A percentile compares a stretch with the other conserved stretches of the same genome.
Conservation (phyloP, 1,140 invertebrate species). For the Ctenoplectra terminalis region DNA sequence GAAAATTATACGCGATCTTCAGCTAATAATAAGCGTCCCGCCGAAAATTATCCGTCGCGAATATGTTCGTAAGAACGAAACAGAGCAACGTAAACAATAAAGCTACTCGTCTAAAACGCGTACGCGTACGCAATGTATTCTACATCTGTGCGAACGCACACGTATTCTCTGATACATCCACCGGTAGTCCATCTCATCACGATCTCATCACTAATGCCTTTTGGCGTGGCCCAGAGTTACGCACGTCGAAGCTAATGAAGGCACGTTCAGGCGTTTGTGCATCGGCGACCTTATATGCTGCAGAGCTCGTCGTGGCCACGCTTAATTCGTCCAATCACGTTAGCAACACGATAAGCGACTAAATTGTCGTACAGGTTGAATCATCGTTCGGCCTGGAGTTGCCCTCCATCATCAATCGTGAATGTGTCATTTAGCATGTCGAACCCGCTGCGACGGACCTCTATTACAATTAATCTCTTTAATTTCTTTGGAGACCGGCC, state of each 20-base stretch:
- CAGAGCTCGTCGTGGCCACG: slow-evolving; percentile 39
- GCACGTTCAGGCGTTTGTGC: slow-evolving; percentile 63
- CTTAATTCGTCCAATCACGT: slow-evolving; percentile 70
- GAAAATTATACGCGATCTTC: too few species aligned
- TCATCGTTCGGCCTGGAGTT: slow-evolving; percentile 51
- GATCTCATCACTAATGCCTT: slow-evolving; percentile 63
- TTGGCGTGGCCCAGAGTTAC: slow-evolving; percentile 46
- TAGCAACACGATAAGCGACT: slow-evolving; percentile 64
- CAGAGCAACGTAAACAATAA: too few species aligned
- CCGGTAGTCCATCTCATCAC: slow-evolving; percentile 45
- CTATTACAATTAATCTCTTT: slow-evolving; percentile 9
- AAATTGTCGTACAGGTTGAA: slow-evolving; percentile 57
- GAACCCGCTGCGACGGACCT: neutral
- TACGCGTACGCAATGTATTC: neutral
- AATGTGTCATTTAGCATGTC: neutral
- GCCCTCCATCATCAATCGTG: neutral
- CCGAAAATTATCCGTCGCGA: too few species aligned
- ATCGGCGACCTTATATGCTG: slow-evolving; percentile 55
- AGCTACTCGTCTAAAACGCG: neutral
- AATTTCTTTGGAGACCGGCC: neutral
- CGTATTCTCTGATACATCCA: slow-evolving; percentile 8
- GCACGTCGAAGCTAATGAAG: slow-evolving; percentile 63
- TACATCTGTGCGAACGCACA: too few species aligned
- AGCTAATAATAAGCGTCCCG: too few species aligned
- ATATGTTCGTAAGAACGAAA: too few species aligned